A percentile compares a stretch with the other conserved stretches of the same genome.
phyloP scores from a whole-genome alignment of 1,140 invertebrate genomes.

The Drosophila quadrilineata region DNA sequence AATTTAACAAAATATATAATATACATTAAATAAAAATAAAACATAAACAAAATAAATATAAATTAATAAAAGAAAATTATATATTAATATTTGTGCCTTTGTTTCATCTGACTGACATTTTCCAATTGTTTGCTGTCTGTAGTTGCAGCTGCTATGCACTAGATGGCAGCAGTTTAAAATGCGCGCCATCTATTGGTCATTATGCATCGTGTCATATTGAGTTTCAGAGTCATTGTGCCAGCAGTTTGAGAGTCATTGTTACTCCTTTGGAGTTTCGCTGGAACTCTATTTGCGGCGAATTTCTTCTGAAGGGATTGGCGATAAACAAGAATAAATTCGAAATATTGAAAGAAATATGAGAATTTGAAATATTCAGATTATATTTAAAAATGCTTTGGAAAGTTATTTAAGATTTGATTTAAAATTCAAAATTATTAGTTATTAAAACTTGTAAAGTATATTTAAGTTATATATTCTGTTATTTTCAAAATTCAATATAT shows the following conservation, averaged over 20 bases:
- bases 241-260: slow-evolving; percentile 47
- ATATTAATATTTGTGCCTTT: background rate
- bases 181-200: slow-evolving; percentile 61
- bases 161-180: slow-evolving; percentile 50
- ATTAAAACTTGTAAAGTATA: too few relatives aligned
- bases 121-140: background rate
- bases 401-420: too few relatives aligned
- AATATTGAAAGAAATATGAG: too few relatives aligned
- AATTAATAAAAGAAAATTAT: background rate
- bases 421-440: too few relatives aligned
- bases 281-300: slow-evolving; percentile 12
- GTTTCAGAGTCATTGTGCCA: slow-evolving; percentile 34
- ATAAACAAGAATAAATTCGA: too few relatives aligned
- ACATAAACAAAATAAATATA: background rate
- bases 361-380: too few relatives aligned
- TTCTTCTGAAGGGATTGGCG: background rate
- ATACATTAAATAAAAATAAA: background rate
- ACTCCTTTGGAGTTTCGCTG: slow-evolving; percentile 55
- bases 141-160: slow-evolving; percentile 33
- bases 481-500: too few relatives aligned
- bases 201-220: slow-evolving; percentile 9
- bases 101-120: background rate
- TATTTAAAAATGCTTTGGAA: too few relatives aligned
- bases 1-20: background rate
- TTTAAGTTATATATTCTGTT: too few relatives aligned